phyloP scores from a whole-genome alignment of 30 jellyfish, hydroid and myxozoan genomes.

The Aurelia sp. region DNA sequence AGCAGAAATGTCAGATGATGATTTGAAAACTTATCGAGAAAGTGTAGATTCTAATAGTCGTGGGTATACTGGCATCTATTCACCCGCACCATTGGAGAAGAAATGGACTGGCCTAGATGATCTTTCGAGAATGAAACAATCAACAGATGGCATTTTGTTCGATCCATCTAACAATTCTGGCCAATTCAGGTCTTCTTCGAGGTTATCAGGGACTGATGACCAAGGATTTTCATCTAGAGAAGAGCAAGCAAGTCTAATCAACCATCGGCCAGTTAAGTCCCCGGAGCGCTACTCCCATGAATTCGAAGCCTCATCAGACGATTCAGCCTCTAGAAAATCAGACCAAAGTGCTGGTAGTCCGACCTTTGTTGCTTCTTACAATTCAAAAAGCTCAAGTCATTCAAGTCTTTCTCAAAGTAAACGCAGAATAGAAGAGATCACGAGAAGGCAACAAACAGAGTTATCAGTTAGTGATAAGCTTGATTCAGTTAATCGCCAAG shows the following conservation, averaged over 20 bases:
- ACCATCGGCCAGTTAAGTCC: not conserved
- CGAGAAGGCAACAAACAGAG: not conserved
- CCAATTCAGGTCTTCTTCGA: not conserved
- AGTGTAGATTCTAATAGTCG: not conserved
- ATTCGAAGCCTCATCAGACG: not conserved
- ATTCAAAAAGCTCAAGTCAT: not conserved
- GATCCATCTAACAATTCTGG: not conserved
- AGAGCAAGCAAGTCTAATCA: not conserved
- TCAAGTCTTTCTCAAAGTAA: not conserved
- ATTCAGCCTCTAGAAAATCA: not conserved
- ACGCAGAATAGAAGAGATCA: not conserved
- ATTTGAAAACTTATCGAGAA: not conserved
- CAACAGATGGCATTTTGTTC: not conserved
- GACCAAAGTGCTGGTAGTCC: not conserved
- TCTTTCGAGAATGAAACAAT: conserved; percentile 25
- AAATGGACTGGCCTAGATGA: conserved; percentile 64
- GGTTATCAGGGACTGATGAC: not conserved
- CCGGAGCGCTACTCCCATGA: not conserved
- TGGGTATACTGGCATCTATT: conserved; percentile 35
- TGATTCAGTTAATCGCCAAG: not conserved
- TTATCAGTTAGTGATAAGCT: not conserved
- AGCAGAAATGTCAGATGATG: not conserved
- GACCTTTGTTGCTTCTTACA: not conserved
- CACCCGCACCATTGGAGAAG: conserved; percentile 25
- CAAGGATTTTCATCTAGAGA: not conserved